Evolutionary conservation across 2,113 vertebrate genomes (phyloP), one percentile per base, ranked within the genome.

Genomic region (Boulengeromyrus knoepffleri): DNA sequence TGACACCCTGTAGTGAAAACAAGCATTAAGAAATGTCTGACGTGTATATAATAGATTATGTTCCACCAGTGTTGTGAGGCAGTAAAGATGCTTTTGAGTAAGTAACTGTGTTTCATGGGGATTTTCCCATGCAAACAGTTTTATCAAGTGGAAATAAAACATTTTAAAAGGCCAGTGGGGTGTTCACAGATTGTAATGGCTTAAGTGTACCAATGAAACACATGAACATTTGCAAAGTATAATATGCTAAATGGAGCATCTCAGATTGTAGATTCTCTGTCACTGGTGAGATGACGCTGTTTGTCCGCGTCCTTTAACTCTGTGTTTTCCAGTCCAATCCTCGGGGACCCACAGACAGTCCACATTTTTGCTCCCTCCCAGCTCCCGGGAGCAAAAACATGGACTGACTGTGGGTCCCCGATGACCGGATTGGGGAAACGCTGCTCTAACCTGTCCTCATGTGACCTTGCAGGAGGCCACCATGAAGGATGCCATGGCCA

Each of bases 401-500:
- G 56, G 21, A n/a, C 21, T 7, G 3, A n/a, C 56, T 62, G 24
- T 62, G 21, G 56, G 56, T 62, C 56, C 24, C 8, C 0, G 24
- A n/a, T 24, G 56, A 62, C 2, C 7, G 2, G 24, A 58, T 24
- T 58, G n/a, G 27, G 31, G 31, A 45, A 47, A 45, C 42, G 4
- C 10, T 39, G 9, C 36, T 4, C 42, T 85, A 5, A 85, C 19
- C 83, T 21, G 19, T 10, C 8, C 21, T 8, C 77, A n/a, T 62
- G 21, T 91, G 83, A 70, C 24, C 89, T 90, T 90, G 91, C 96
- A 97, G 95, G 93, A 94, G 93, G 87, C n/a, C 93, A 95, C 93
- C 93, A 98, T 98, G 97, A 99, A 98, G 95, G 97, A 99, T 92
- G 92, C 94, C 36, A 96, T 98, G 93, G 96, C 97, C 89, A 98